Evolutionary conservation across 2,888 invertebrate species (phyloP).

Genomic region (Synergus umbraculus): DNA sequence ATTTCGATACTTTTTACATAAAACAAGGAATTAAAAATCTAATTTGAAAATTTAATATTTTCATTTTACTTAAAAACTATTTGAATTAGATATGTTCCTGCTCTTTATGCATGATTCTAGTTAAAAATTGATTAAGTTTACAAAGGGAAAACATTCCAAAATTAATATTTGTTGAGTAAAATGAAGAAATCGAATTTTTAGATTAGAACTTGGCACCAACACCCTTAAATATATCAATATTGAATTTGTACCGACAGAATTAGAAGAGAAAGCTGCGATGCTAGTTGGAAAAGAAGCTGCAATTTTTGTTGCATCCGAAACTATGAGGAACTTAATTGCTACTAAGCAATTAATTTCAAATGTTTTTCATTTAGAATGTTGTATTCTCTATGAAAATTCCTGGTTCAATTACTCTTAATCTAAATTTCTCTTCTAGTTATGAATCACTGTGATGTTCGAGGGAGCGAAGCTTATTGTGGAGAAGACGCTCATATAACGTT

Average conservation of each 20-base stretch:
- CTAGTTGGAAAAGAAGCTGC: conserved; percentile 93
- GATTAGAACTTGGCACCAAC: no score
- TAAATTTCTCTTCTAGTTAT: conserved; percentile 81
- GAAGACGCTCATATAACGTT: conserved; percentile 89
- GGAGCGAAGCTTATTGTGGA: conserved; percentile 92
- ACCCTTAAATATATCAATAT: not conserved
- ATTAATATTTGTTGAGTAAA: no score
- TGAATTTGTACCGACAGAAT: conserved; percentile 76
- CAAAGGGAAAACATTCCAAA: no score
- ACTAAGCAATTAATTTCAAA: conserved; percentile 80
- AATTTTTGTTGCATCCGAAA: conserved; percentile 92
- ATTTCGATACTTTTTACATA: no score
- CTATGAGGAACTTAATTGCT: conserved; percentile 96
- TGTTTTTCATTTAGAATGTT: not conserved
- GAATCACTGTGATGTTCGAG: conserved; percentile 92
- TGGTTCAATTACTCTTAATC: not conserved
- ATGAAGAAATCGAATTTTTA: no score
- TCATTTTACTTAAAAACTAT: no score
- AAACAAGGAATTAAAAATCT: no score
- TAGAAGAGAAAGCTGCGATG: conserved; percentile 87
- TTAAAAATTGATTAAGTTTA: no score
- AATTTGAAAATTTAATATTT: no score
- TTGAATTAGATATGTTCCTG: no score
- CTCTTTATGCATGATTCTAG: no score
- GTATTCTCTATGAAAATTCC: not conserved